Evolutionary conservation across 2,113 vertebrate species (phyloP).

Genomic region (Oncorhynchus masou): DNA sequence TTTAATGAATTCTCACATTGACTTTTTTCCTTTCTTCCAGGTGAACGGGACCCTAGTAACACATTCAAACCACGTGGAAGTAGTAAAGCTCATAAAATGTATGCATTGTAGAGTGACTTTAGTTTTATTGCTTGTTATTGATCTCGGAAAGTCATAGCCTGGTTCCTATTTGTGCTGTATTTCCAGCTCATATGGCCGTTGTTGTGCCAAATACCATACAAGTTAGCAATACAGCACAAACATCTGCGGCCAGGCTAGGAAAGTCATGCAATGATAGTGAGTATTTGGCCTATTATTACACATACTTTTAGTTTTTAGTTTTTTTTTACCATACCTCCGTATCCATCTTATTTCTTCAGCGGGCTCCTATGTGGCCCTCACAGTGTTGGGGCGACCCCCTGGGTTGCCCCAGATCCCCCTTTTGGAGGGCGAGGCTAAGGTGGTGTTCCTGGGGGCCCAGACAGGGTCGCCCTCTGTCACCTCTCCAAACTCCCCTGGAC

Average conservation of each 20-base stretch:
- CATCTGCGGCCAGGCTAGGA: not conserved
- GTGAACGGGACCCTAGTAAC: conserved; percentile 98
- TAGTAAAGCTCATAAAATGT: conserved; percentile 99
- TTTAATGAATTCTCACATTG: not conserved
- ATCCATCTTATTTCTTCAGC: conserved; percentile 66
- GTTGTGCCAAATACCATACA: not conserved
- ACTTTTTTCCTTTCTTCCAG: conserved; percentile 61
- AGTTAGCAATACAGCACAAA: not conserved
- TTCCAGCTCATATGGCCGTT: not conserved
- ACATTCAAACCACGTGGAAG: conserved; percentile 97
- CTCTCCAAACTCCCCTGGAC: conserved; percentile 80
- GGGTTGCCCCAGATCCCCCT: conserved; percentile 92
- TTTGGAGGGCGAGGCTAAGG: conserved; percentile 84
- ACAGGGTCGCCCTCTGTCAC: conserved; percentile 64
- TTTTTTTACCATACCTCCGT: not conserved
- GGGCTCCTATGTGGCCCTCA: conserved; percentile 98
- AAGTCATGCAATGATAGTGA: not conserved
- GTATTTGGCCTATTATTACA: not conserved
- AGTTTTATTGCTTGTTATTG: not conserved
- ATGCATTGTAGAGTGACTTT: conserved; percentile 62
- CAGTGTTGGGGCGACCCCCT: conserved; percentile 94
- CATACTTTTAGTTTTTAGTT: not conserved
- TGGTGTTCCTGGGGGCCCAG: conserved; percentile 60
- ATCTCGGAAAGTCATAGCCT: not conserved
- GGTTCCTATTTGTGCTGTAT: not conserved